These are phyloP conservation scores for Achatina immaculata DNA, from an alignment of 1,140 invertebrate genomes.

Conservation along the genomic window DNA sequence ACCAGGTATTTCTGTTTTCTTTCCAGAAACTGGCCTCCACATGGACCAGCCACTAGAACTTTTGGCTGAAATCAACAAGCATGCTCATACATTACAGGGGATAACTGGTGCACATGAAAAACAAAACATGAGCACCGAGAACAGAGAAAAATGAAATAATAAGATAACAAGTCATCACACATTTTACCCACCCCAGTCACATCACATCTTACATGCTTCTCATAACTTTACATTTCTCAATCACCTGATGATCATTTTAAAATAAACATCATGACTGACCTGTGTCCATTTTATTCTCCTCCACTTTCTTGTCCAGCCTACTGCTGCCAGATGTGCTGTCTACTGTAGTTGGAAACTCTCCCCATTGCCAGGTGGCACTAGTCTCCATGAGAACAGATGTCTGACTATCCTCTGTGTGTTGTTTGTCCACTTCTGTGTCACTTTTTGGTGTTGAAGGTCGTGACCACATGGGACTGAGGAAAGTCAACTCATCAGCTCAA, in stretches of 20 bases:
- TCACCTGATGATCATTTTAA: too few species aligned
- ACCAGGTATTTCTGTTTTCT: constrained; percentile 62
- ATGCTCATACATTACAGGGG: too few species aligned
- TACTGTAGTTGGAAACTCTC: constrained; percentile 83
- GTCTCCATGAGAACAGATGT: constrained; percentile 70
- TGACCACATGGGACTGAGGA: constrained; percentile 76
- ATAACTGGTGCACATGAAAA: too few species aligned
- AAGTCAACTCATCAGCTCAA: too few species aligned
- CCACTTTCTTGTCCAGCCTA: not conserved
- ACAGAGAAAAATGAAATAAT: too few species aligned
- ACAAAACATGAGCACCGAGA: too few species aligned
- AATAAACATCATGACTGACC: not conserved
- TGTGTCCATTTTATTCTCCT: not conserved
- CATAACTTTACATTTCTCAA: too few species aligned
- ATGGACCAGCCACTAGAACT: constrained; percentile 86
- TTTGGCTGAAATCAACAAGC: constrained; percentile 23
- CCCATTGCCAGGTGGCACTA: constrained; percentile 92
- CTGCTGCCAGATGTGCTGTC: not conserved
- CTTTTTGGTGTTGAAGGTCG: constrained; percentile 88
- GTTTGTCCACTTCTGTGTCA: constrained; percentile 90
- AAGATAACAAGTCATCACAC: too few species aligned
- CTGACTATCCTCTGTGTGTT: constrained; percentile 72
- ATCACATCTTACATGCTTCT: too few species aligned
- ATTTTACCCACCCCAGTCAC: too few species aligned
- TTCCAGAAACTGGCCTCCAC: constrained; percentile 69